Conservation (phyloP, 2,797 vertebrate genomes). For the Chelidonichthys spinosus region DNA sequence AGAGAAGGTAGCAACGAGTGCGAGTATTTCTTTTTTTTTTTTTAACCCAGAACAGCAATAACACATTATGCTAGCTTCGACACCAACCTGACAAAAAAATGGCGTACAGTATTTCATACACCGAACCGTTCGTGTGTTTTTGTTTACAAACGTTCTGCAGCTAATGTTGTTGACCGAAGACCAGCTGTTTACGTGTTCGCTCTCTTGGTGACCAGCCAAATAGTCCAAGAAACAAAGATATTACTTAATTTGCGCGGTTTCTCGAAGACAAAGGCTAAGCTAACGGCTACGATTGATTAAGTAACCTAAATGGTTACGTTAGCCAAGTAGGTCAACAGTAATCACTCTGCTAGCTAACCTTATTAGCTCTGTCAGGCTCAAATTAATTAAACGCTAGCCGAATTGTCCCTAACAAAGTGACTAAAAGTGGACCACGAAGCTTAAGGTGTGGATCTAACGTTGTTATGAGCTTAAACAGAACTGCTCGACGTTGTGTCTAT, state of each 20-base stretch:
- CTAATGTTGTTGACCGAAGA: background rate
- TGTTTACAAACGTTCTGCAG: background rate
- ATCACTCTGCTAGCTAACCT: constrained; percentile 17
- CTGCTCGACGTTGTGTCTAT: accelerated
- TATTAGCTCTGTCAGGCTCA: background rate
- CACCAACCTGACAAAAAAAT: accelerated
- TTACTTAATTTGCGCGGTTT: accelerated
- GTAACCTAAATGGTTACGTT: constrained; percentile 23
- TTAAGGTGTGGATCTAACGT: background rate
- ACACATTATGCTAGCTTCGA: accelerated
- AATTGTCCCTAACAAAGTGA: background rate
- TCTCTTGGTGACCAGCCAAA: background rate
- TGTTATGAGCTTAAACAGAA: accelerated
- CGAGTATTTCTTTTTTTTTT: accelerated
- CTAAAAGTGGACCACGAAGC: background rate
- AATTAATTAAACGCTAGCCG: no score
- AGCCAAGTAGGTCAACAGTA: constrained; percentile 52
- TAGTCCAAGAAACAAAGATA: background rate
- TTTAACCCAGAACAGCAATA: accelerated
- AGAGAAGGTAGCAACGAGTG: constrained; percentile 16
- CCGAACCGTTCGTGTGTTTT: background rate
- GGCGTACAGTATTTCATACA: background rate
- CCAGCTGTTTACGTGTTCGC: constrained; percentile 17
- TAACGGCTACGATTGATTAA: background rate
- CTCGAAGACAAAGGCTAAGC: background rate